These are phyloP conservation scores for Aspidapion aeneum DNA, from an alignment of 2,888 invertebrate species.

Conservation along the genomic window DNA sequence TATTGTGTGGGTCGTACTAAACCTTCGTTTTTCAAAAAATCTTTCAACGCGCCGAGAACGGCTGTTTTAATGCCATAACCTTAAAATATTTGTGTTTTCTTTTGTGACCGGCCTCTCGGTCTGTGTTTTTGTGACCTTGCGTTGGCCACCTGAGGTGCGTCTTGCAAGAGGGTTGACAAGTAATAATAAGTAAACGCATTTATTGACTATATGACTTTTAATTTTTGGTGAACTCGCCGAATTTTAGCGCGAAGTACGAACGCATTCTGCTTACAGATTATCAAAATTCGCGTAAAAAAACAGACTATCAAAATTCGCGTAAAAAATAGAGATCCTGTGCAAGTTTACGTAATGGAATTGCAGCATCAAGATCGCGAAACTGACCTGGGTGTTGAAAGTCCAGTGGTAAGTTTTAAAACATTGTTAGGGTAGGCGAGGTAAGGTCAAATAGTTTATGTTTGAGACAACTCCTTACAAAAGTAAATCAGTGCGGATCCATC, in stretches of 20 bases:
- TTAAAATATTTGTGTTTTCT: constrained; percentile 26
- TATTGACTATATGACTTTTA: not conserved
- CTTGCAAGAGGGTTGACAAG: not conserved
- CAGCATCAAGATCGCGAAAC: constrained; percentile 61
- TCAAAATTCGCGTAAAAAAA: no score
- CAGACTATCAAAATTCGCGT: constrained; percentile 74
- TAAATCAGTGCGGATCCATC: no score
- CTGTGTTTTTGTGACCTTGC: constrained; percentile 18
- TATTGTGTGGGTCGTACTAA: no score
- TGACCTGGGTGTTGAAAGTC: constrained; percentile 71
- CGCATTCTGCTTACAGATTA: constrained; percentile 48
- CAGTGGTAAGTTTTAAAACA: constrained; percentile 63
- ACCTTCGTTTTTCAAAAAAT: no score
- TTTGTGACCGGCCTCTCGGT: constrained; percentile 18
- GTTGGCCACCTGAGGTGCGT: constrained; percentile 2
- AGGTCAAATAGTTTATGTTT: no score
- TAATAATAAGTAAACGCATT: not conserved
- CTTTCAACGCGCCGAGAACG: constrained; percentile 20
- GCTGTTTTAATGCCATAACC: constrained; percentile 32
- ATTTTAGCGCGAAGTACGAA: constrained; percentile 40
- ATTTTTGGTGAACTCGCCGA: constrained; percentile 26
- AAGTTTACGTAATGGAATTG: constrained; percentile 79
- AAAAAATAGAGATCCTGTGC: constrained; percentile 83
- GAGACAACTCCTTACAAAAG: no score
- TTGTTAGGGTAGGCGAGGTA: no score